Evolutionary conservation across 2,888 invertebrate species (phyloP).

Genomic region (Ennomos erosarius): DNA sequence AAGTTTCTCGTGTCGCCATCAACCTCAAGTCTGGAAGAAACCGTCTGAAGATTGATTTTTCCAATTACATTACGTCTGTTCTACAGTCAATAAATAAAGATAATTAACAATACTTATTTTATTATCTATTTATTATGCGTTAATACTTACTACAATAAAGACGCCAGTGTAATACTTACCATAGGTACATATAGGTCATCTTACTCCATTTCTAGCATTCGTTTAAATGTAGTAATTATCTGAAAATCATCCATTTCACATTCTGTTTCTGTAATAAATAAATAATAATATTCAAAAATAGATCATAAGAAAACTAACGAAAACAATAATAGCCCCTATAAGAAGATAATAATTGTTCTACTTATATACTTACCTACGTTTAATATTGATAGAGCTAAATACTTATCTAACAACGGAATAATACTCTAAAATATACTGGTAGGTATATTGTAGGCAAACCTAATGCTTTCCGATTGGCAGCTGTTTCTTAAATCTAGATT

Average conservation of each 20-base stretch:
- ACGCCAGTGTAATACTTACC: slow-evolving; percentile 27
- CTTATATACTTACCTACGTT: no score
- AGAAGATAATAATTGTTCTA: no score
- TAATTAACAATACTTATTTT: slow-evolving; percentile 36
- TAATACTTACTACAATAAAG: slow-evolving; percentile 1
- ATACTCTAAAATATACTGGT: no score
- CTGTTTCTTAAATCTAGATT: no score
- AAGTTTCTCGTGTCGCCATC: slow-evolving; percentile 85
- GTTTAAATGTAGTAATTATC: slow-evolving; percentile 33
- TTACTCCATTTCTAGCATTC: slow-evolving; percentile 22
- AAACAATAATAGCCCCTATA: no score
- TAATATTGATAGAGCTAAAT: no score
- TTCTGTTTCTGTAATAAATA: slow-evolving; percentile 21
- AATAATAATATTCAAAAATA: slow-evolving; percentile 15
- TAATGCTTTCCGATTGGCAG: no score
- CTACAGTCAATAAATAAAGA: slow-evolving; percentile 71
- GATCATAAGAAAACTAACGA: no score
- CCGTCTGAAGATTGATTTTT: slow-evolving; percentile 85
- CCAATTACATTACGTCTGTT: slow-evolving; percentile 74
- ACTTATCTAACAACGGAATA: no score
- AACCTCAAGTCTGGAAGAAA: slow-evolving; percentile 86
- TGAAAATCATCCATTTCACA: slow-evolving; percentile 51
- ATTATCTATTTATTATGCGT: neutral
- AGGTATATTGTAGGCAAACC: no score
- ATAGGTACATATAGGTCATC: slow-evolving; percentile 2